phyloP scores from a whole-genome alignment of 2,113 vertebrate species.

The Natator depressus region DNA sequence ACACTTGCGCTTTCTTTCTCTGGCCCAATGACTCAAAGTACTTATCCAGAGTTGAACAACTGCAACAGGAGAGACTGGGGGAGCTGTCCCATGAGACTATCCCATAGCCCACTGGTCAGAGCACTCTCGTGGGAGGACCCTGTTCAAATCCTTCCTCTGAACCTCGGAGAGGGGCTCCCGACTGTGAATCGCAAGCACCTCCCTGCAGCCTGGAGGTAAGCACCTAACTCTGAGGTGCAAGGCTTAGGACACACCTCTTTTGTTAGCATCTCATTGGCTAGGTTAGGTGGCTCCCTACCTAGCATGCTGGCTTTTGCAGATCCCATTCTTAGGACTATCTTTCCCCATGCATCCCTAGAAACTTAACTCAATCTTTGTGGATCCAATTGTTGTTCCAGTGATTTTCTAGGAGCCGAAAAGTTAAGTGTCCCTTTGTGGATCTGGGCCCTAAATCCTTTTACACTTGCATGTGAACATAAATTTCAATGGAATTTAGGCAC shows the following conservation, averaged over 20 bases:
- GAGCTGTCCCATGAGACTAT: no score
- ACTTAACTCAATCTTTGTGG: not conserved
- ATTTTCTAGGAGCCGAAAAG: not conserved
- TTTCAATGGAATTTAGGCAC: not conserved
- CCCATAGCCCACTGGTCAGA: no score
- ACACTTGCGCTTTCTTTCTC: not conserved
- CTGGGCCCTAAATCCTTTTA: not conserved
- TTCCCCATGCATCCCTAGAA: not conserved
- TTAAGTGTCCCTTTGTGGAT: not conserved
- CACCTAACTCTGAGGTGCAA: not conserved
- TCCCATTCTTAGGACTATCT: not conserved
- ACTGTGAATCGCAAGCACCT: not conserved
- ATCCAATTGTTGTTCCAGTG: not conserved
- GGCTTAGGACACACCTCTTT: not conserved
- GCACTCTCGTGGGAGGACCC: no score
- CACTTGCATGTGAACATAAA: not conserved
- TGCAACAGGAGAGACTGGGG: no score
- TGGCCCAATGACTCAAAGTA: not conserved
- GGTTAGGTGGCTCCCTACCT: not conserved
- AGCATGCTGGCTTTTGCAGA: not conserved
- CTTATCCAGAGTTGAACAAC: not conserved
- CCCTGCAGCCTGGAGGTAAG: not conserved
- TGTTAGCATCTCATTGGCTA: not conserved
- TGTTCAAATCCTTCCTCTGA: no score
- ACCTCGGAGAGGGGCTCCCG: not conserved